phyloP scores from a whole-genome alignment of 2,113 vertebrate genomes.

The Columba livia region DNA sequence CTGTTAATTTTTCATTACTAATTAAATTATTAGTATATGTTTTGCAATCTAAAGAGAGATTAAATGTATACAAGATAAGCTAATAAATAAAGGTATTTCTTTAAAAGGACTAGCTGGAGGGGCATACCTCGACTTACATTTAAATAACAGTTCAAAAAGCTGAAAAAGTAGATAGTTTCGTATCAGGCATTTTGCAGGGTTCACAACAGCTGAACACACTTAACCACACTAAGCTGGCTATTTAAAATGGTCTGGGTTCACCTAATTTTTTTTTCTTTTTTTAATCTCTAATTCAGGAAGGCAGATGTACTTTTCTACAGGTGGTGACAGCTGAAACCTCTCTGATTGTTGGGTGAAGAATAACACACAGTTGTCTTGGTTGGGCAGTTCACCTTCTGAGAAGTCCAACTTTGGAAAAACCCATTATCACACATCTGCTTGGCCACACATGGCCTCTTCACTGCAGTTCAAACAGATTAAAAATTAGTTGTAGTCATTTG shows the following conservation, averaged over 20 bases:
- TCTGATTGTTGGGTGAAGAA: neutral
- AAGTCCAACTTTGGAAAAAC: neutral
- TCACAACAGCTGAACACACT: neutral
- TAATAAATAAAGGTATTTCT: neutral
- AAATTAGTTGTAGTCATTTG: neutral
- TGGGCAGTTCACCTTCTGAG: neutral
- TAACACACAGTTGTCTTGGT: neutral
- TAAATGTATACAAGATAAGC: neutral
- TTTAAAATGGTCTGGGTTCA: neutral
- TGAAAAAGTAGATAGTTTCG: neutral
- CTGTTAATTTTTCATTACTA: neutral
- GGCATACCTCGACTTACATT: neutral
- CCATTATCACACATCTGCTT: neutral
- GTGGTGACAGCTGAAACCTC: neutral
- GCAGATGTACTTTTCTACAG: neutral
- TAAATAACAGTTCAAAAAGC: neutral
- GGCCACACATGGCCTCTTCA: neutral
- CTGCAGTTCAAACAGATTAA: neutral
- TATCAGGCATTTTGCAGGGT: neutral
- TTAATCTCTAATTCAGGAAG: neutral
- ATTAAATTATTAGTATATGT: neutral
- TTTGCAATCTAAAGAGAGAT: neutral
- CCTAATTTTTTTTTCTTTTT: neutral
- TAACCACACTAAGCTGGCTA: neutral
- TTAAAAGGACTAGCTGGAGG: neutral